Evolutionary conservation across 1,140 invertebrate genomes (phyloP), one percentile per base, ranked within the genome.

Genomic region (Delia radicum): DNA sequence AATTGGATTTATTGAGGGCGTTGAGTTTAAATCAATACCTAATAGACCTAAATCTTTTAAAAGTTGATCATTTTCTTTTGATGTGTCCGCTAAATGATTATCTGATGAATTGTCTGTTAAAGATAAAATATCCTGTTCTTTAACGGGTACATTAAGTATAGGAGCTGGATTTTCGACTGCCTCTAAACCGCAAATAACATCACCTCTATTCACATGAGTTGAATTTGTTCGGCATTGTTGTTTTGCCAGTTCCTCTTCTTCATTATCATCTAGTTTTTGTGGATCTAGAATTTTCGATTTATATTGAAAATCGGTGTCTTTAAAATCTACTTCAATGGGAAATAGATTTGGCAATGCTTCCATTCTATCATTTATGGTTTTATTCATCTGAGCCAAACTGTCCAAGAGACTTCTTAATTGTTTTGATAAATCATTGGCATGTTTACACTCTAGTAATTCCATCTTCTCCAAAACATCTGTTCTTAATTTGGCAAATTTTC

Each of bases 381-480:
- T 87, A 79, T 93, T 91, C 80, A 96, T 94, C 74, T 93, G 91
- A 2, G 94, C 91, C 76, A 99, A 89, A 13, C 93, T 93, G 63
- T 91, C 90, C 1, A 96, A 91, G 74, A 97, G 90, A 77, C 93
- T 91, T 75, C 94, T 91, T 24, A 97, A 86, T 81, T 97, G 95
- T 81, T 91, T 91, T 1, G 94, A 94, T n/a, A 96, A 90, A 81
- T 96, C 95, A 87, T 96, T 96, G 0, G 98, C 96, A 87, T 99
- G 97, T 87, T 99, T 99, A 82, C 97, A 98, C 83, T 99, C 98
- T 8, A 99, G 87, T 10, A 99, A 87, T 87, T 99, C 98, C 80
- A 99, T 89, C 88, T 99, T 99, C 0, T 99, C 95, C 5, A 99
- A 88, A 0, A 99, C 98, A 87, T 99, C 98, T 0, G 95, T 94